These are phyloP conservation scores for Raja brachyura DNA, from an alignment of 2,113 vertebrate species.

Conservation along the genomic window DNA sequence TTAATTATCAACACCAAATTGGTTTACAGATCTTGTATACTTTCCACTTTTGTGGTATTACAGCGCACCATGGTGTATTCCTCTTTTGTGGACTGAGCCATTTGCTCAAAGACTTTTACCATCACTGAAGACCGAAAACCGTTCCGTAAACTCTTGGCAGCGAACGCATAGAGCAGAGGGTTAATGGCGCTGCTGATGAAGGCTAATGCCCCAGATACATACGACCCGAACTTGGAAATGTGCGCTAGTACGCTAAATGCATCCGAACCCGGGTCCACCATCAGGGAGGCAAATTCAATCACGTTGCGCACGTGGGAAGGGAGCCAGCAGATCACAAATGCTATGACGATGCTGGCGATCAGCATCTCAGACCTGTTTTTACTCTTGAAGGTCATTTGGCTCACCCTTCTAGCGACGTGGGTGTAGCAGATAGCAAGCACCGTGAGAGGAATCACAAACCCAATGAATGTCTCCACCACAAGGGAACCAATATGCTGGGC, in stretches of 20 bases:
- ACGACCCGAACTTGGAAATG: conserved; percentile 41
- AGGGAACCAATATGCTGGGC: conserved; percentile 43
- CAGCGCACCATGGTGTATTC: background rate
- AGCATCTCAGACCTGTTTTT: conserved; percentile 45
- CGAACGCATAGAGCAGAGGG: conserved; percentile 61
- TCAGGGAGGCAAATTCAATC: conserved; percentile 44
- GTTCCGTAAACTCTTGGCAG: conserved; percentile 48
- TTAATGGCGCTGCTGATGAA: conserved; percentile 63
- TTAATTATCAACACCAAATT: background rate
- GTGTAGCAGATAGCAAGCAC: conserved; percentile 54
- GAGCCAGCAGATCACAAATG: conserved; percentile 56
- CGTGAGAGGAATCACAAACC: conserved; percentile 53
- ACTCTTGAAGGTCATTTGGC: conserved; percentile 46
- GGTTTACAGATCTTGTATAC: background rate
- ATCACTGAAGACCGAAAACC: conserved; percentile 47
- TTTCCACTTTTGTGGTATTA: background rate
- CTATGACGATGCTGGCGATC: conserved; percentile 51
- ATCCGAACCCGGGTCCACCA: conserved; percentile 31
- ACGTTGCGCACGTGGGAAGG: conserved; percentile 56
- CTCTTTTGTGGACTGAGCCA: conserved; percentile 40
- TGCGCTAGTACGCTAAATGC: conserved; percentile 39
- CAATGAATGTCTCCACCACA: conserved; percentile 52
- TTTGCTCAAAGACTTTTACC: conserved; percentile 51
- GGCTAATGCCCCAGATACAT: conserved; percentile 49
- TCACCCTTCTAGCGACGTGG: conserved; percentile 52